Percentiles rank a stretch among this genome's conserved stretches.
Conservation (phyloP, 2,113 vertebrate genomes). For the Channa maculata region DNA sequence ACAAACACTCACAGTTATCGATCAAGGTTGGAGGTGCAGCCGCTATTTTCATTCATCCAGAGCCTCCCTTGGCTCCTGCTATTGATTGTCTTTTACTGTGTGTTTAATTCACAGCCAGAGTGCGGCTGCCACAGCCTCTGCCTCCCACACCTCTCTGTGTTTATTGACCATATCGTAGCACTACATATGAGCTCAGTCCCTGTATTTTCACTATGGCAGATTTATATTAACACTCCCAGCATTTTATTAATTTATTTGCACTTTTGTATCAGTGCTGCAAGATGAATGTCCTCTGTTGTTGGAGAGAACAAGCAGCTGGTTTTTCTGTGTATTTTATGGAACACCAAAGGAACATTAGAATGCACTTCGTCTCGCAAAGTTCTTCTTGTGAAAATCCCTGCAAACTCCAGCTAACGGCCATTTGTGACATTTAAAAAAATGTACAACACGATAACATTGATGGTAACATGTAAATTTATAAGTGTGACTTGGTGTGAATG, state of each 20-base stretch:
- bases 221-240: slow-evolving; percentile 21
- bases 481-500: background rate
- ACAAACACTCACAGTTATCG: slow-evolving; percentile 43
- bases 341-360: background rate
- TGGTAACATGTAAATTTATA: too few species aligned
- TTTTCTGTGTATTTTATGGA: background rate
- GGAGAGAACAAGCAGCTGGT: background rate
- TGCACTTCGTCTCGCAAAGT: background rate
- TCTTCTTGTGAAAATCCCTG: background rate
- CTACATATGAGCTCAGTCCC: slow-evolving; percentile 16
- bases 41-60: slow-evolving; percentile 68
- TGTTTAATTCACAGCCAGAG: slow-evolving; percentile 69
- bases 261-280: background rate
- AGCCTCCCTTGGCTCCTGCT: slow-evolving; percentile 57
- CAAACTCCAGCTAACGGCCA: background rate
- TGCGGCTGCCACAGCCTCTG: slow-evolving; percentile 45
- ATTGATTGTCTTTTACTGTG: slow-evolving; percentile 67
- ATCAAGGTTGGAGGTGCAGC: slow-evolving; percentile 52
- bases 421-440: slow-evolving; percentile 5
- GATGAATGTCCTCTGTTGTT: slow-evolving; percentile 9
- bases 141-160: slow-evolving; percentile 60
- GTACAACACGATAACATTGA: background rate
- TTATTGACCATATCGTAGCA: slow-evolving; percentile 60
- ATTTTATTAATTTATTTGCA: slow-evolving; percentile 22
- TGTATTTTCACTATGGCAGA: slow-evolving; percentile 30